Conservation (phyloP, 2,797 vertebrate genomes). For the Synanceia verrucosa region DNA sequence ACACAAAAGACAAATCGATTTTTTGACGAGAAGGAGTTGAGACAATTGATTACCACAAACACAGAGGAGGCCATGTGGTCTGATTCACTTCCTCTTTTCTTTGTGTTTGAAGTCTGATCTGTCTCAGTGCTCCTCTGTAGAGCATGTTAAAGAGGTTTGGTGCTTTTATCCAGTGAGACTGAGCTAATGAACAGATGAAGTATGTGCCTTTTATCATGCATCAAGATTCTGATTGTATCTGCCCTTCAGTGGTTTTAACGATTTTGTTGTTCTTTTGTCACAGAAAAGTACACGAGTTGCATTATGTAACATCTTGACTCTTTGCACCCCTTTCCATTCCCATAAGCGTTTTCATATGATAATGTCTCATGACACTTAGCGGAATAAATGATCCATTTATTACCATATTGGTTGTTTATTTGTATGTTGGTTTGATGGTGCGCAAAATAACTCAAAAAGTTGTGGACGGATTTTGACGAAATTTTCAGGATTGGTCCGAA, state of each 20-base stretch:
- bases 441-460: too few relatives aligned
- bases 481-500: too few relatives aligned
- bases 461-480: too few relatives aligned
- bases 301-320: slow-evolving; percentile 11
- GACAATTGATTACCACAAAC: slow-evolving; percentile 6
- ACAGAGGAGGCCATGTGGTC: background rate
- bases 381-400: slow-evolving; percentile 38
- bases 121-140: background rate
- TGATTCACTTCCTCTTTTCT: background rate
- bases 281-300: background rate
- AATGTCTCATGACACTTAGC: slow-evolving; percentile 23
- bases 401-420: too few relatives aligned
- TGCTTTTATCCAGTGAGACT: slow-evolving; percentile 3
- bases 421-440: too few relatives aligned
- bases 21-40: background rate
- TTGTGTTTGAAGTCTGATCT: background rate
- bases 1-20: slow-evolving; percentile 32
- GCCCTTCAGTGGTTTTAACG: background rate
- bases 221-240: background rate
- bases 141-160: background rate
- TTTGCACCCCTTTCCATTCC: background rate
- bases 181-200: slow-evolving; percentile 13
- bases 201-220: background rate
- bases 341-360: slow-evolving; percentile 5
- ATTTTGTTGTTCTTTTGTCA: slow-evolving; percentile 7